Percentiles rank a stretch among this genome's conserved stretches.
phyloP scores from a whole-genome alignment of 2,888 invertebrate genomes.

The Gandaritis pyraliata region DNA sequence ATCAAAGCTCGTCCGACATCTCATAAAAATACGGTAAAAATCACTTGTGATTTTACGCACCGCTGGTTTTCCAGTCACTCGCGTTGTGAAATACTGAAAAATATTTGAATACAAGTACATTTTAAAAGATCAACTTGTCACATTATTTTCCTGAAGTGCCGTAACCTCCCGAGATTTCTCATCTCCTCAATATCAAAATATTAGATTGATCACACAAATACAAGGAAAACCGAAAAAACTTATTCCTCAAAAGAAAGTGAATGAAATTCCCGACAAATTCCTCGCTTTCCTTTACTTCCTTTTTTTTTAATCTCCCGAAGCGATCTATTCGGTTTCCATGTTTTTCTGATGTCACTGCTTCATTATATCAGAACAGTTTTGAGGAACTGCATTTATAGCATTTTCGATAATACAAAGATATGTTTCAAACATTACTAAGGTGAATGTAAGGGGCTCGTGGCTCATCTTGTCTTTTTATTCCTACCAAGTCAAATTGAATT shows the following conservation, averaged over 20 bases:
- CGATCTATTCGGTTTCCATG: slow-evolving; percentile 35
- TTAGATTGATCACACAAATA: slow-evolving; percentile 32
- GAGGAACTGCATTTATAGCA: too few species aligned
- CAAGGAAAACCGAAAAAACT: slow-evolving; percentile 33
- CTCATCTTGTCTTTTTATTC: too few species aligned
- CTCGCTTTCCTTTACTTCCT: slow-evolving; percentile 35
- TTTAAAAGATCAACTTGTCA: slow-evolving; percentile 23
- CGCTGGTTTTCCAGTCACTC: background rate
- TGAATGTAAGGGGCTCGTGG: too few species aligned
- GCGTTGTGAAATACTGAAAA: background rate
- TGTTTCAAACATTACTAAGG: too few species aligned
- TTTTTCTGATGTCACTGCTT: slow-evolving; percentile 17
- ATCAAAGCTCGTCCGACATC: background rate
- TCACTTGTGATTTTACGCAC: background rate
- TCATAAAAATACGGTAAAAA: background rate
- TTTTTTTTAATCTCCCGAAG: slow-evolving; percentile 56
- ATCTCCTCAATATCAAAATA: slow-evolving; percentile 27
- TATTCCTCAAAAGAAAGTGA: slow-evolving; percentile 34
- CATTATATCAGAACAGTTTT: slow-evolving; percentile 2
- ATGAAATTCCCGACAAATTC: slow-evolving; percentile 43
- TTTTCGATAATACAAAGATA: too few species aligned
- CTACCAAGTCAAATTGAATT: too few species aligned
- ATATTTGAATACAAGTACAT: background rate
- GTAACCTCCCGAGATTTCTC: slow-evolving; percentile 12
- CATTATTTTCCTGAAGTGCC: slow-evolving; percentile 20